Base-by-base conservation (phyloP, 2,113 vertebrate genomes). In the Cepphus grylle region DNA sequence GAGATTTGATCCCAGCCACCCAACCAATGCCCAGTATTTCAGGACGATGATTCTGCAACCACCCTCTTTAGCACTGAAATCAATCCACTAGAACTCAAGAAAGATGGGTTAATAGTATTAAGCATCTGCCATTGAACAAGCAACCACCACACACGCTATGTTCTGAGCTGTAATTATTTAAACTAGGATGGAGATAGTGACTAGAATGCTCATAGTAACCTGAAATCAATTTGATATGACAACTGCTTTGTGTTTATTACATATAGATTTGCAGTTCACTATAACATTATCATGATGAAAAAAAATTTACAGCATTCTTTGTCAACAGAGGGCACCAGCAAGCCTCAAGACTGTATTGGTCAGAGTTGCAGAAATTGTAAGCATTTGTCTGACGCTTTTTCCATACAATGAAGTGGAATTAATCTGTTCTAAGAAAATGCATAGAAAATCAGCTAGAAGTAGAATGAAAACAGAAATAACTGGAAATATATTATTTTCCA, bases 321-420 rank as follows among this genome's bases (percentile, higher is more conserved):
- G 72, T 53, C 84, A 91, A 82, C 85, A 89, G 88, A 89, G 72
- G 81, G 77, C 85, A 89, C 71, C 72, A 89, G 38, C 47, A 83
- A 67, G 6, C 72, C 81, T 77, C 32, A 12, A 26, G 38, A 76
- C 20, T 26, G 20, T 8, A 22, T 7, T 1, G 8, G 42, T 36
- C 38, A 65, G 50, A 70, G 45, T 0, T 26, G 34, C 43, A 73
- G 26, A 40, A 73, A 45, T 4, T 10, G 2, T 12, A 52, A 90
- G 52, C 18, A 42, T 23, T 32, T 34, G 8, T 76, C 32, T 43
- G 26, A 47, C 23, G 13, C 23, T 82, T 86, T 78, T 59, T 17
- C 63, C 29, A 3, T 13, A 50, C 0, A 0, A 73, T 29, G 27
- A 45, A 72, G 30, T 0, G 1, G 20, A 87, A 81, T 67, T 20